These are phyloP conservation scores for Drosophila tropicalis DNA, from an alignment of 1,140 invertebrate species.

Conservation along the genomic window DNA sequence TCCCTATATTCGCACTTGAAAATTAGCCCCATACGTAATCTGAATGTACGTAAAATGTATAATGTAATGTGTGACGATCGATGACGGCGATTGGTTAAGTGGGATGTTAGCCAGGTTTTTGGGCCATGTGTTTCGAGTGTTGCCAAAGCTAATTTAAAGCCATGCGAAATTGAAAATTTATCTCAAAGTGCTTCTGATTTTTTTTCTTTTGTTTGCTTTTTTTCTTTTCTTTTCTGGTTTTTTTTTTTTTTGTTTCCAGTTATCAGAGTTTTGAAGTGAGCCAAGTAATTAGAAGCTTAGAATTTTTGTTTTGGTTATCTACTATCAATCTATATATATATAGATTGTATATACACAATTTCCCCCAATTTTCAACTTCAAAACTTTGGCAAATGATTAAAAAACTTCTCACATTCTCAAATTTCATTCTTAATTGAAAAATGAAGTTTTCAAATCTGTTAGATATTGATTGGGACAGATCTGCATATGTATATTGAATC, in stretches of 20 bases:
- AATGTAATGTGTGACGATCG: slow-evolving; percentile 45
- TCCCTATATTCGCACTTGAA: slow-evolving; percentile 51
- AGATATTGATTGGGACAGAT: too few species aligned
- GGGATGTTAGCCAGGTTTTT: slow-evolving; percentile 29
- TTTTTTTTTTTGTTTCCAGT: too few species aligned
- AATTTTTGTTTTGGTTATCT: slow-evolving; percentile 29
- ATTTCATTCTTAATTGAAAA: not conserved
- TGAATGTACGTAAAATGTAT: slow-evolving; percentile 33
- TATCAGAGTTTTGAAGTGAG: slow-evolving; percentile 1
- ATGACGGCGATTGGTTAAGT: slow-evolving; percentile 40
- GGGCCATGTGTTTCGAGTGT: slow-evolving; percentile 70
- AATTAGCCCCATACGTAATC: slow-evolving; percentile 69
- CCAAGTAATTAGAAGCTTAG: slow-evolving; percentile 4
- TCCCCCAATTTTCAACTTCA: too few species aligned
- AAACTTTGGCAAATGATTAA: too few species aligned
- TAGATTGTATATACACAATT: not conserved
- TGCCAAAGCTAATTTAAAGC: slow-evolving; percentile 68
- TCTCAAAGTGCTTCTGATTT: not conserved
- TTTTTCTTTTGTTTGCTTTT: not conserved
- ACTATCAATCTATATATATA: not conserved
- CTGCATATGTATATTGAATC: too few species aligned
- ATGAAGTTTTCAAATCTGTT: not conserved
- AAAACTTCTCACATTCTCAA: not conserved
- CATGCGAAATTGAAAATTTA: slow-evolving; percentile 13
- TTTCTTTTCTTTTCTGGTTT: not conserved